Conservation (phyloP, 2,113 vertebrate species). For the Origma solitaria region DNA sequence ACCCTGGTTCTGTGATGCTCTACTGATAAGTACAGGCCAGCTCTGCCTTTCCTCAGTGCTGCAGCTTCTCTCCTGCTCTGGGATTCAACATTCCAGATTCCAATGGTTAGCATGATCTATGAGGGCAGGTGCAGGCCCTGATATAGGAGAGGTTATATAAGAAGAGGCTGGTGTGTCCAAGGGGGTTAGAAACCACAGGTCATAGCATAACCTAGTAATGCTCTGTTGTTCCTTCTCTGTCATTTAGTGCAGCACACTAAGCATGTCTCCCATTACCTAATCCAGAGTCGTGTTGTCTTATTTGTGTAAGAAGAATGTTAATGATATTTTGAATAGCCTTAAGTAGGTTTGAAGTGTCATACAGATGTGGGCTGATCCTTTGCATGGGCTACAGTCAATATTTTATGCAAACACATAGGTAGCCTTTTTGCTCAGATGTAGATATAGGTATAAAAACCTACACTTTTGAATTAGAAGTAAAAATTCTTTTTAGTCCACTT, state of each 20-base stretch:
- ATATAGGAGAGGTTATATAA: background rate
- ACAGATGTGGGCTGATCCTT: background rate
- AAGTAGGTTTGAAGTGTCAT: background rate
- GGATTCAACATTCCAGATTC: background rate
- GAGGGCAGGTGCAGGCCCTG: background rate
- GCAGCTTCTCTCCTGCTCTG: background rate
- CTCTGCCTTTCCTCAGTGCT: background rate
- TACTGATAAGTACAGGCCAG: background rate
- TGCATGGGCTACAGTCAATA: background rate
- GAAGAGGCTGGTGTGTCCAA: background rate
- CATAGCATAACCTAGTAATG: background rate
- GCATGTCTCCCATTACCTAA: background rate
- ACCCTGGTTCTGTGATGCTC: background rate
- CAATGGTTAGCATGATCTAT: background rate
- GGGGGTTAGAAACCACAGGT: background rate
- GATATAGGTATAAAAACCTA: background rate
- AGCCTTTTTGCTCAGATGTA: background rate
- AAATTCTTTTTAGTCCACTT: background rate
- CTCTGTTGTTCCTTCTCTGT: background rate
- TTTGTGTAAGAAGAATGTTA: background rate
- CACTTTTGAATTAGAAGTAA: background rate
- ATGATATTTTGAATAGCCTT: constrained; percentile 7
- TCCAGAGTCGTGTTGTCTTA: background rate
- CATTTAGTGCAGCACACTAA: background rate
- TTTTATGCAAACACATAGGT: background rate